Percentiles rank a stretch among this genome's conserved stretches.
Conservation (phyloP, 2,888 invertebrate genomes). For the Brachypterus glaber region DNA sequence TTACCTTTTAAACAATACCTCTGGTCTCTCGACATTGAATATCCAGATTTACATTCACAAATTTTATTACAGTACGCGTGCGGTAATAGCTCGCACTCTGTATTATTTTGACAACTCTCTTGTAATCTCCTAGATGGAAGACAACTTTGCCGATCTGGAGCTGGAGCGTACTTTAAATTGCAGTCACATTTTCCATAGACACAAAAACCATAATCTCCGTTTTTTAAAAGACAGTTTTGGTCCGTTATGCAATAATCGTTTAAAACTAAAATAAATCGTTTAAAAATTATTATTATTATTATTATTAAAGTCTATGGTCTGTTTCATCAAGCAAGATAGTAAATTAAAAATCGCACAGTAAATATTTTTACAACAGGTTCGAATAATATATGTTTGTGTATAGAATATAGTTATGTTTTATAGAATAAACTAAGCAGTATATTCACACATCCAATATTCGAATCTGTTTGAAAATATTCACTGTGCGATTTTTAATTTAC, state of each 20-base stretch:
- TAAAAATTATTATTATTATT: too few species aligned
- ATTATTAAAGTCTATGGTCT: too few species aligned
- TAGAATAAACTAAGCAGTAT: too few species aligned
- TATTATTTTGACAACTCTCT: slow-evolving; percentile 28
- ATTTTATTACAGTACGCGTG: slow-evolving; percentile 31
- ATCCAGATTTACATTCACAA: slow-evolving; percentile 32
- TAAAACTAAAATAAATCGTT: slow-evolving; percentile 26
- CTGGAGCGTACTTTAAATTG: slow-evolving; percentile 26
- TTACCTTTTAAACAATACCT: slow-evolving; percentile 33
- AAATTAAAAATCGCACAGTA: too few species aligned
- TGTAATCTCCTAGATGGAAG: slow-evolving; percentile 27
- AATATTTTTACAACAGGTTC: too few species aligned
- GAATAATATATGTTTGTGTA: too few species aligned
- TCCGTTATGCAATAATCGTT: slow-evolving; percentile 30
- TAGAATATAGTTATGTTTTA: too few species aligned
- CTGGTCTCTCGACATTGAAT: slow-evolving; percentile 28
- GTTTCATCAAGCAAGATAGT: too few species aligned
- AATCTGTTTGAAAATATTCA: too few species aligned
- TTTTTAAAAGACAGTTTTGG: slow-evolving; percentile 31
- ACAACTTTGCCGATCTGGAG: slow-evolving; percentile 28
- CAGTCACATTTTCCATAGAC: slow-evolving; percentile 32
- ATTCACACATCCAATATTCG: too few species aligned
- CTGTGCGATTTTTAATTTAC: too few species aligned
- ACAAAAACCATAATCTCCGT: slow-evolving; percentile 31
- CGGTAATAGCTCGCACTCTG: slow-evolving; percentile 28